Conservation (phyloP, 2,888 invertebrate species). For the Ophion costatus region DNA sequence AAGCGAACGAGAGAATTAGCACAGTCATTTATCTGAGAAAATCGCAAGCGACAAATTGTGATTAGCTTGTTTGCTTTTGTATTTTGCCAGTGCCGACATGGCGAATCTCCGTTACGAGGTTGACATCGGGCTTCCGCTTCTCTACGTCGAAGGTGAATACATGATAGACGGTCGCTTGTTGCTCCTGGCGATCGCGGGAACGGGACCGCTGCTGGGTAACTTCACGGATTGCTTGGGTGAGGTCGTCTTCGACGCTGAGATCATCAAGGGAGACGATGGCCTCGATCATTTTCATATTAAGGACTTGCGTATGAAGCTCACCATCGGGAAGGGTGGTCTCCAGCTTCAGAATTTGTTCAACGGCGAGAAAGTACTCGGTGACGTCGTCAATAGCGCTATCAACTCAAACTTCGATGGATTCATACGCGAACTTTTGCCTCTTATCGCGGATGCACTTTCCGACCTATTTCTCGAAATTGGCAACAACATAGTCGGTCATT, state of each 20-base stretch:
- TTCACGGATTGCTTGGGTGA: constrained; percentile 85
- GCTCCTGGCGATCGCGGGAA: constrained; percentile 86
- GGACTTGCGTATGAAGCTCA: constrained; percentile 84
- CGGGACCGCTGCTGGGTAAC: constrained; percentile 86
- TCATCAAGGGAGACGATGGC: constrained; percentile 82
- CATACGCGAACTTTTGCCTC: constrained; percentile 85
- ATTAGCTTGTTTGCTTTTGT: not conserved
- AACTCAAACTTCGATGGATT: constrained; percentile 87
- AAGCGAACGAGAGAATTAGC: not conserved
- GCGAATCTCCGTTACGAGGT: constrained; percentile 84
- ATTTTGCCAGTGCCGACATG: constrained; percentile 84
- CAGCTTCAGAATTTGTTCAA: constrained; percentile 86
- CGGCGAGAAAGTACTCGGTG: constrained; percentile 86
- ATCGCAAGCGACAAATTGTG: not conserved
- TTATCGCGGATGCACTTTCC: constrained; percentile 85
- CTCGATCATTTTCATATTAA: constrained; percentile 84
- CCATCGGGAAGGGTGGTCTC: constrained; percentile 85
- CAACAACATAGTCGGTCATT: constrained; percentile 85
- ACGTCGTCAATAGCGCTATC: constrained; percentile 86
- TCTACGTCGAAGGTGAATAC: constrained; percentile 86
- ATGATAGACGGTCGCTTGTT: constrained; percentile 86
- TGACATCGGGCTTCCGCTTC: constrained; percentile 85
- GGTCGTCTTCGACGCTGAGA: constrained; percentile 82
- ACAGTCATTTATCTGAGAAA: too few species aligned
- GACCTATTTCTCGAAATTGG: constrained; percentile 85